Conservation (phyloP, 2,113 vertebrate genomes). For the Hippocampus guttulatus region DNA sequence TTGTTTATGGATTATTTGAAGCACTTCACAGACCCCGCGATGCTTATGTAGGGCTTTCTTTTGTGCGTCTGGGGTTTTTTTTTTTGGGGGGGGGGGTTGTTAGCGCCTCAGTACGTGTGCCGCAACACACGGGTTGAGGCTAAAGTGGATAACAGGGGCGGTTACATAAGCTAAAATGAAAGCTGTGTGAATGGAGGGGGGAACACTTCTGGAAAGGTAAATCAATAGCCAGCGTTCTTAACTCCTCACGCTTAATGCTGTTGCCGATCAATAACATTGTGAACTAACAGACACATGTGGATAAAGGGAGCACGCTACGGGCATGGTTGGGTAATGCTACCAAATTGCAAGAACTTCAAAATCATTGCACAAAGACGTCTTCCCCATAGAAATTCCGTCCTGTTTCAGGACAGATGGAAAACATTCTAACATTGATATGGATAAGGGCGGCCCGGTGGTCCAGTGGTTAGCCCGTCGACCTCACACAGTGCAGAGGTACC, state of each 20-base stretch:
- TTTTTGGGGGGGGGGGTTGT: not conserved
- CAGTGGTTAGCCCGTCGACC: too few species aligned
- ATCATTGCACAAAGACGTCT: not conserved
- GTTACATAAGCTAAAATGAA: conserved; percentile 64
- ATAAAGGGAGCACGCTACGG: conserved; percentile 6
- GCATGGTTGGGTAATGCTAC: not conserved
- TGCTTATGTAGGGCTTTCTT: conserved; percentile 22
- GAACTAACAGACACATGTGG: conserved; percentile 29
- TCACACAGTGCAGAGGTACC: too few species aligned
- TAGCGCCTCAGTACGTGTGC: conserved; percentile 31
- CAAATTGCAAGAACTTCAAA: not conserved
- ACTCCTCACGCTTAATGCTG: conserved; percentile 31
- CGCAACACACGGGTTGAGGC: conserved; percentile 30
- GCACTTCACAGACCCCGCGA: conserved; percentile 44
- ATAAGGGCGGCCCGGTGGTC: too few species aligned
- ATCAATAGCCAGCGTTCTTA: conserved; percentile 44
- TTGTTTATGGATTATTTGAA: conserved; percentile 55
- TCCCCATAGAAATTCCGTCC: too few species aligned
- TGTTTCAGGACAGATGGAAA: too few species aligned
- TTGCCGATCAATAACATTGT: conserved; percentile 45
- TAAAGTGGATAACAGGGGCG: conserved; percentile 50
- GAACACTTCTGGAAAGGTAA: conserved; percentile 40
- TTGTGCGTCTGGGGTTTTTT: conserved; percentile 35
- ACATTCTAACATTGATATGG: too few species aligned
- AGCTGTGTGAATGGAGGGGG: conserved; percentile 29